Conservation (phyloP, 2,888 invertebrate species). For the Bimastos eiseni region DNA sequence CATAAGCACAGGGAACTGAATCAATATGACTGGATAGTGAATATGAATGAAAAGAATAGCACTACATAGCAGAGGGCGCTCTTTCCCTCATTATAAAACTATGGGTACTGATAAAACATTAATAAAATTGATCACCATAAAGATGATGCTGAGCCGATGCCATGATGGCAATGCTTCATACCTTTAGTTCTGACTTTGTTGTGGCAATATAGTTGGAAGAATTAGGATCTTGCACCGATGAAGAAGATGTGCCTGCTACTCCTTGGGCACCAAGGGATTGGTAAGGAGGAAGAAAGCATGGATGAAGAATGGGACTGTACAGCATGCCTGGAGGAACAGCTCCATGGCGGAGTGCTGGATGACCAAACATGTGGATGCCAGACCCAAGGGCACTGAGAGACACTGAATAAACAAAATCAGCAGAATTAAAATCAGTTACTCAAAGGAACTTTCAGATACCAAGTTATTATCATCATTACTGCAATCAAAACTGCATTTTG, state of each 20-base stretch:
- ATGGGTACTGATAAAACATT: background rate
- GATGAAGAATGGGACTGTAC: constrained; percentile 54
- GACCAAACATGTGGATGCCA: constrained; percentile 53
- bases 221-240: background rate
- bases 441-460: background rate
- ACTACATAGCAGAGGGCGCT: background rate
- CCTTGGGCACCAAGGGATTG: background rate
- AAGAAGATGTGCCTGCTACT: background rate
- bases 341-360: constrained; percentile 40
- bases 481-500: background rate
- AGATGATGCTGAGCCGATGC: background rate
- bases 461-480: constrained; percentile 13
- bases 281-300: constrained; percentile 39
- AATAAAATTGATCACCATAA: background rate
- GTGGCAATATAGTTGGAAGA: background rate
- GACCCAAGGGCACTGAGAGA: constrained; percentile 57
- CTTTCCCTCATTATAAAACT: background rate
- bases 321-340: constrained; percentile 49
- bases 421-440: background rate
- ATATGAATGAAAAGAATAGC: background rate
- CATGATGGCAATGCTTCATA: background rate
- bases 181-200: constrained; percentile 1
- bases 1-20: background rate
- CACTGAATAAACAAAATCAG: constrained; percentile 46
- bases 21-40: background rate